Evolutionary conservation across 2,888 invertebrate species (phyloP), one percentile per base, ranked within the genome.

Genomic region (Portevinia maculata): DNA sequence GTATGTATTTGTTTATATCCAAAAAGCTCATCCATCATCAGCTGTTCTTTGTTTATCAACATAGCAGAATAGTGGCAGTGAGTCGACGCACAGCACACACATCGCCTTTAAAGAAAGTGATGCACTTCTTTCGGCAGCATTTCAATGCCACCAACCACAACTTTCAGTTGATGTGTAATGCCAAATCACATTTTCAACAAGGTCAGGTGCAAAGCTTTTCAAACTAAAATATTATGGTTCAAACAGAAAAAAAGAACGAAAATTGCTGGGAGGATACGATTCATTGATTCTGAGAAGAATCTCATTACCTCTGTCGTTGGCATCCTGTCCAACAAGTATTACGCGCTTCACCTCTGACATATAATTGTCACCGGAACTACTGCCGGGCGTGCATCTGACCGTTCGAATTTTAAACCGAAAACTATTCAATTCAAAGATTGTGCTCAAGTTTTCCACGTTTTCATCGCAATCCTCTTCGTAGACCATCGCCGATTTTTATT

Each of bases 291-390:
- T 28, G 15, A 21, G 2, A 6, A n/a, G 17, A 19, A 9, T 34
- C 11, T 7, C 3, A 50, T 84, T 85, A 87, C 87, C 86, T 85
- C 84, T 83, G 37, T 85, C 84, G 7, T 86, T 50, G 17, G 73
- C 84, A 70, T 85, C 59, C 15, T 53, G 62, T 4, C 86, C 87
- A 37, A 62, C 86, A 17, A 90, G 87, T 59, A 87, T 86, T 15
- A 89, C 85, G 15, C 90, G 88, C 84, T 89, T 90, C 21, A 90
- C 89, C 59, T 89, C 87, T 13, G 90, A 90, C 90, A 90, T 90
- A 64, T 90, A 90, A 83, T 90, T 90, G 84, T 90, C 90, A 52
- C 90, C 90, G 53, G 87, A 87, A 85, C 87, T 88, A 81, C 89
- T 89, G 57, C 90, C 90, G 28, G 89, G 86, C 55, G 84, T 86